Percentiles rank a stretch among this genome's conserved stretches.
phyloP scores from a whole-genome alignment of 2,888 invertebrate species.

The Gymnocheta viridis region DNA sequence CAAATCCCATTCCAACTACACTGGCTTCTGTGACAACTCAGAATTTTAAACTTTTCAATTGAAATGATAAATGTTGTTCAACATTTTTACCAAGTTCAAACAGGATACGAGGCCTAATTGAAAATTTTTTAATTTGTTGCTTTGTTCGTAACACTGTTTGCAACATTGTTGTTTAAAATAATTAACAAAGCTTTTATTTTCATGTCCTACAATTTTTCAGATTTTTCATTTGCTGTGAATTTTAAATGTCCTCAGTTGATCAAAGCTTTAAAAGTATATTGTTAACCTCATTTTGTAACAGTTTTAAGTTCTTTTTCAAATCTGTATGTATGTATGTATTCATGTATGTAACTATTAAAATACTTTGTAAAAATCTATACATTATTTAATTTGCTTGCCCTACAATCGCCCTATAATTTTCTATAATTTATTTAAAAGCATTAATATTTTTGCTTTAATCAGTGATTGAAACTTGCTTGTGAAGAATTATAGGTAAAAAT shows the following conservation, averaged over 20 bases:
- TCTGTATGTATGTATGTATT: too few species aligned
- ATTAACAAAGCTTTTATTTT: background rate
- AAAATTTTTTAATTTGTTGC: too few species aligned
- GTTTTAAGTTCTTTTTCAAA: background rate
- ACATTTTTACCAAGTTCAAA: too few species aligned
- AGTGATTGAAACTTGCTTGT: conserved; percentile 12
- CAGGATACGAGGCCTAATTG: too few species aligned
- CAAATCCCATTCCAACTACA: too few species aligned
- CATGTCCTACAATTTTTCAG: background rate
- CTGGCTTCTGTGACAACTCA: too few species aligned
- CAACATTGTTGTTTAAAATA: background rate
- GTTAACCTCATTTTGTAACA: conserved; percentile 2
- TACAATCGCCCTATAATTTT: conserved; percentile 46
- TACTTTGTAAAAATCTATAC: background rate
- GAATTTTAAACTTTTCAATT: too few species aligned
- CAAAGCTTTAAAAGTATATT: conserved; percentile 3
- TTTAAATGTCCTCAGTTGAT: background rate
- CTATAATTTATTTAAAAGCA: conserved; percentile 52
- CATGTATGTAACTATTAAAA: background rate
- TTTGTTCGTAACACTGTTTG: too few species aligned
- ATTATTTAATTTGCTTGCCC: background rate
- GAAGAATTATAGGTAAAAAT: conserved; percentile 24
- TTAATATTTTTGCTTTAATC: conserved; percentile 54
- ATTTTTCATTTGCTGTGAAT: background rate
- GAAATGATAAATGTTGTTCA: too few species aligned